phyloP scores from a whole-genome alignment of 2,113 vertebrate genomes.

The Ochotona princeps region DNA sequence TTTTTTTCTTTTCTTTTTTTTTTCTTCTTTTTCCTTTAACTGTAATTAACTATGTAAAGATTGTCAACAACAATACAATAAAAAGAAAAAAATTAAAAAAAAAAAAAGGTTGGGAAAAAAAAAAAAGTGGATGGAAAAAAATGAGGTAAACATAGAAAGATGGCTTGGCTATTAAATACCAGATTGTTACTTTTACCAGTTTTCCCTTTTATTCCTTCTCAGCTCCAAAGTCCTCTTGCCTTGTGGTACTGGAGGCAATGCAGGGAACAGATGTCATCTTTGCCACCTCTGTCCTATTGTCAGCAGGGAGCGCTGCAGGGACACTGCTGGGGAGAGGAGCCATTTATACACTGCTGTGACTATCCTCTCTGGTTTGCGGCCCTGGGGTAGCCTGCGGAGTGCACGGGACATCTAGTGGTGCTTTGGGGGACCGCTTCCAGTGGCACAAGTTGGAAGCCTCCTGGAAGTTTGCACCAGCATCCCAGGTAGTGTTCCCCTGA shows the following conservation, averaged over 20 bases:
- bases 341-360: not conserved
- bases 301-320: conserved; percentile 58
- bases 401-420: not conserved
- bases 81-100: too few species aligned
- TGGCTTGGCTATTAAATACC: not conserved
- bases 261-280: not conserved
- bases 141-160: not conserved
- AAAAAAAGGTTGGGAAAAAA: too few species aligned
- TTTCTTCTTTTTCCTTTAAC: too few species aligned
- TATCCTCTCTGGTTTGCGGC: not conserved
- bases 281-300: not conserved
- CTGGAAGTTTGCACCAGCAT: not conserved
- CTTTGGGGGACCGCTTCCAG: not conserved
- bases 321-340: not conserved
- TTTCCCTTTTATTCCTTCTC: not conserved
- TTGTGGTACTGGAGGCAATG: not conserved
- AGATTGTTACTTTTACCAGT: not conserved
- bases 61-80: too few species aligned
- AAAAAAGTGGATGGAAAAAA: not conserved
- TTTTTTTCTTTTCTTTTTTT: too few species aligned
- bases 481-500: not conserved
- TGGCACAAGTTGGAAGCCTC: not conserved
- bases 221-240: not conserved
- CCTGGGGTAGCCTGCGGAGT: not conserved
- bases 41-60: too few species aligned